These are phyloP conservation scores for Acanthacorydalis orientalis DNA, from an alignment of 2,888 invertebrate genomes.

Conservation along the genomic window DNA sequence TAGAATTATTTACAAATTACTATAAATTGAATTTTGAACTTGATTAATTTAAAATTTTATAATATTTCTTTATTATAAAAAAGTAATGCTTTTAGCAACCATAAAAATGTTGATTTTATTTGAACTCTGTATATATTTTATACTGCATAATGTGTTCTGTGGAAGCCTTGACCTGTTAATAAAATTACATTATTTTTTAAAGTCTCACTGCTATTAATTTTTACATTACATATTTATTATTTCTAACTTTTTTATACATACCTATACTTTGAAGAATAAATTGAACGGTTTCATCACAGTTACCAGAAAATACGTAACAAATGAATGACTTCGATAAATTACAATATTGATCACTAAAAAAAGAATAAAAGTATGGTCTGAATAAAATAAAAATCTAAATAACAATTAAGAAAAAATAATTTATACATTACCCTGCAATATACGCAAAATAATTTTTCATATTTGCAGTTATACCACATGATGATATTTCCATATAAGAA, in stretches of 20 bases:
- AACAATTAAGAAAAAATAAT: not conserved
- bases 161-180: constrained; percentile 31
- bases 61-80: too few relatives aligned
- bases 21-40: too few relatives aligned
- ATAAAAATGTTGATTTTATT: too few relatives aligned
- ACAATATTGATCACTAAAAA: constrained; percentile 29
- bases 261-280: constrained; percentile 31
- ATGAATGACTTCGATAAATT: constrained; percentile 28
- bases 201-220: too few relatives aligned
- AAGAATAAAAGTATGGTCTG: constrained; percentile 5
- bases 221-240: too few relatives aligned
- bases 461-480: constrained; percentile 38
- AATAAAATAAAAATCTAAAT: not conserved
- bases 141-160: constrained; percentile 33
- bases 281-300: constrained; percentile 24
- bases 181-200: not conserved
- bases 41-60: too few relatives aligned
- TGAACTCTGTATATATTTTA: constrained; percentile 12
- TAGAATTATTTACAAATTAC: too few relatives aligned
- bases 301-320: constrained; percentile 29
- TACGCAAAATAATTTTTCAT: constrained; percentile 39
- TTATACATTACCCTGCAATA: constrained; percentile 36
- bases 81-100: too few relatives aligned
- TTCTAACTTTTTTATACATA: constrained; percentile 11
- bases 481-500: constrained; percentile 46